Base-by-base conservation (phyloP, 2,113 vertebrate genomes). In the Garra rufa region DNA sequence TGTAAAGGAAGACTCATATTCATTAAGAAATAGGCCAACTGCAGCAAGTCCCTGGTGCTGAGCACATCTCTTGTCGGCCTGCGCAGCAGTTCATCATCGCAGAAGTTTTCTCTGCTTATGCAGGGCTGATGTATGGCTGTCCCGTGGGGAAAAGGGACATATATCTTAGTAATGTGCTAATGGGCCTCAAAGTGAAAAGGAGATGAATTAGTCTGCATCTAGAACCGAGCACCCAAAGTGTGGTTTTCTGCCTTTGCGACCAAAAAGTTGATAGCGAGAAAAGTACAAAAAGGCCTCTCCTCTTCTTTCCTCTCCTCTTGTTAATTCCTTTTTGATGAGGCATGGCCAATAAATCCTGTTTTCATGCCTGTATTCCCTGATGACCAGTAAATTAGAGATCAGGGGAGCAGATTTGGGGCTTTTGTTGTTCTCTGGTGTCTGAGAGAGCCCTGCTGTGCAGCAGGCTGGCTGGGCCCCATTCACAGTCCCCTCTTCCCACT, bases 311-410 rank as follows among this genome's bases (percentile, higher is more conserved):
- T 88, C 46, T 61, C 43, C 63, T 79, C 61, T 91, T 92, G 92
- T 93, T 96, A 95, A 92, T 96, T 95, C 93, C 94, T 94, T 94
- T 95, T 93, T 93, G 95, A 95, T 92, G 93, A 95, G 94, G 94
- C 95, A 95, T 95, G 92, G 93, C 95, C 96, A 96, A 97, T 97
- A 95, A 97, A 97, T 96, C 95, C 95, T 92, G 86, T 92, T 95
- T 95, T 91, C 94, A 94, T 92, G 92, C 93, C 91, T 94, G 93
- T 93, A 93, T 94, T 94, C 94, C 93, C 92, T 91, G 85, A 93
- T 94, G 95, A 94, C 96, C 94, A 95, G 95, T 95, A 96, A 95
- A 94, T 94, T 94, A 94, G 91, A 93, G 96, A 96, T 96, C 95
- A 97, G 95, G 95, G 93, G 94, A 90, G 91, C 89, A 93, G 95